Conservation (phyloP, 2,888 invertebrate species). For the Coenonympha glycerion region DNA sequence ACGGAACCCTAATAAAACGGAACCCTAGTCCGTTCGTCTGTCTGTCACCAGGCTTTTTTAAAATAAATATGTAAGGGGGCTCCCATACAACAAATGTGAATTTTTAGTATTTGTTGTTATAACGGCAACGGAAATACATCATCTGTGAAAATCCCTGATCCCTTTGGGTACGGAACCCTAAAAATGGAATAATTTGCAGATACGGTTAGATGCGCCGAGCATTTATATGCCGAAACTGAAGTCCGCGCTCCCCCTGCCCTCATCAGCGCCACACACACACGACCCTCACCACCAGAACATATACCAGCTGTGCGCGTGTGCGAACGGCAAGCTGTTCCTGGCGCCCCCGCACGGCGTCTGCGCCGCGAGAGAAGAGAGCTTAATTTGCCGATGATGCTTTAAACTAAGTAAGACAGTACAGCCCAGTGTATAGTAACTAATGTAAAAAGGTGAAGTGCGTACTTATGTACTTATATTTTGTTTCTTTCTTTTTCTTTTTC, state of each 20-base stretch:
- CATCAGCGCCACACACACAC: slow-evolving; percentile 66
- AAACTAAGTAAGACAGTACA: slow-evolving; percentile 18
- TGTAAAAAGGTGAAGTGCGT: neutral
- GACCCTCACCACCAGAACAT: slow-evolving; percentile 80
- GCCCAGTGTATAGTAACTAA: slow-evolving; percentile 4
- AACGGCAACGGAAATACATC: no score
- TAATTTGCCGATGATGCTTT: slow-evolving; percentile 70
- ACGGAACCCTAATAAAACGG: no score
- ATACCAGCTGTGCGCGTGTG: slow-evolving; percentile 93
- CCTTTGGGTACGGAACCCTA: neutral
- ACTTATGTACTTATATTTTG: neutral
- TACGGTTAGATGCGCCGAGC: slow-evolving; percentile 79
- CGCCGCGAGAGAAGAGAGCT: slow-evolving; percentile 73
- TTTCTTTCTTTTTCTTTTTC: no score
- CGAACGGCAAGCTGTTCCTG: slow-evolving; percentile 91
- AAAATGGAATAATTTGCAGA: slow-evolving; percentile 59
- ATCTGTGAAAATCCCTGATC: no score
- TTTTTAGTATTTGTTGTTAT: no score
- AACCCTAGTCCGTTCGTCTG: no score
- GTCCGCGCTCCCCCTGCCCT: slow-evolving; percentile 74
- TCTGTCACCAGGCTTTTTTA: no score
- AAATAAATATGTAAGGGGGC: no score
- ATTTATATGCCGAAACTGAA: slow-evolving; percentile 80
- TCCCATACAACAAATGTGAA: no score
- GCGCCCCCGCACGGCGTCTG: slow-evolving; percentile 90